These are phyloP conservation scores for Halcyon smyrnensis DNA, from an alignment of 2,797 vertebrate species.

Conservation along the genomic window DNA sequence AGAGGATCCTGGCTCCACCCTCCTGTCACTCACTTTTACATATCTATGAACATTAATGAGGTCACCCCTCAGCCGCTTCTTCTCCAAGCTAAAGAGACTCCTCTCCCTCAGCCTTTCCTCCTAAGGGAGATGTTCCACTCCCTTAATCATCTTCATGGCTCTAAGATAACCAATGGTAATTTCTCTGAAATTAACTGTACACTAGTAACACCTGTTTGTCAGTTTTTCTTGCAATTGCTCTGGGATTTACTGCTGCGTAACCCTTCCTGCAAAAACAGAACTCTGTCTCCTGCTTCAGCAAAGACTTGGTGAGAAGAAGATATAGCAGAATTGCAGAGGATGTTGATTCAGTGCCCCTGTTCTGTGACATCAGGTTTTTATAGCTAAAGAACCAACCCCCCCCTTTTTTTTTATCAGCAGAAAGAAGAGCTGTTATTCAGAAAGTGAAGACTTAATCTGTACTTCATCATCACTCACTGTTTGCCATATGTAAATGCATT, in stretches of 20 bases:
- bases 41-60: too few species aligned
- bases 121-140: too few species aligned
- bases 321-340: neutral
- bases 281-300: neutral
- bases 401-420: neutral
- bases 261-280: neutral
- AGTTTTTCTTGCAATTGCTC: neutral
- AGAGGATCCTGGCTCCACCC: too few species aligned
- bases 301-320: neutral
- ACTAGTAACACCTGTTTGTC: neutral
- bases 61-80: too few species aligned
- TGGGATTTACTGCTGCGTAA: neutral
- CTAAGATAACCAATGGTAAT: neutral
- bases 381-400: neutral
- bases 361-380: neutral
- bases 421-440: neutral
- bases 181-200: neutral
- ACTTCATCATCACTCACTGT: neutral
- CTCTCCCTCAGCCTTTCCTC: too few species aligned
- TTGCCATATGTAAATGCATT: neutral
- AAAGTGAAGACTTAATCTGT: neutral
- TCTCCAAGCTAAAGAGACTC: too few species aligned
- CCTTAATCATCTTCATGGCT: neutral
- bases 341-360: neutral
- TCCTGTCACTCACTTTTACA: too few species aligned